These are phyloP conservation scores for Siniperca undulata DNA, from an alignment of 2,797 vertebrate genomes.

Conservation along the genomic window DNA sequence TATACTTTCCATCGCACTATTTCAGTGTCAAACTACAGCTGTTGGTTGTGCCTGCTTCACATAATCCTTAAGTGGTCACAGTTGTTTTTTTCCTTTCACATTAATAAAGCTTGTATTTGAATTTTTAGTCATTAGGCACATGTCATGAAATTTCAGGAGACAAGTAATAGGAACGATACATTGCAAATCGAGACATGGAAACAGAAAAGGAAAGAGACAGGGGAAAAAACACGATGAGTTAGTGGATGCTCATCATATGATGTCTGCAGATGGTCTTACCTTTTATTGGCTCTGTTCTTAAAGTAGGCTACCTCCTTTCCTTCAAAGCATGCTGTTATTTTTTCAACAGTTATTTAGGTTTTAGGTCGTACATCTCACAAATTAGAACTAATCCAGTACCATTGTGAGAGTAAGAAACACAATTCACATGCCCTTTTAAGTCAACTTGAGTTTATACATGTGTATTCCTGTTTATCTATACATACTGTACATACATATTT, in stretches of 20 bases:
- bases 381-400: background rate
- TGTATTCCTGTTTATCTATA: slow-evolving; percentile 8
- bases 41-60: slow-evolving; percentile 36
- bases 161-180: slow-evolving; percentile 23
- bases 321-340: background rate
- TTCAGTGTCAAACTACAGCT: slow-evolving; percentile 53
- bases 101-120: slow-evolving; percentile 38
- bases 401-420: background rate
- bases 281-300: slow-evolving; percentile 16
- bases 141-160: slow-evolving; percentile 48
- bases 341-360: slow-evolving; percentile 6
- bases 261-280: background rate
- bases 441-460: background rate
- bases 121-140: slow-evolving; percentile 41
- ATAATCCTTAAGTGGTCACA: slow-evolving; percentile 43
- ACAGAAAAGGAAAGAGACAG: background rate
- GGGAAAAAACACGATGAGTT: slow-evolving; percentile 21
- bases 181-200: slow-evolving; percentile 23
- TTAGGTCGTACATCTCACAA: background rate
- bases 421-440: background rate
- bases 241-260: slow-evolving; percentile 20
- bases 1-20: slow-evolving; percentile 55
- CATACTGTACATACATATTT: background rate
- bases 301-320: background rate
- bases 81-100: slow-evolving; percentile 16